phyloP scores from a whole-genome alignment of 2,888 invertebrate species.

The Corbicula japonica region DNA sequence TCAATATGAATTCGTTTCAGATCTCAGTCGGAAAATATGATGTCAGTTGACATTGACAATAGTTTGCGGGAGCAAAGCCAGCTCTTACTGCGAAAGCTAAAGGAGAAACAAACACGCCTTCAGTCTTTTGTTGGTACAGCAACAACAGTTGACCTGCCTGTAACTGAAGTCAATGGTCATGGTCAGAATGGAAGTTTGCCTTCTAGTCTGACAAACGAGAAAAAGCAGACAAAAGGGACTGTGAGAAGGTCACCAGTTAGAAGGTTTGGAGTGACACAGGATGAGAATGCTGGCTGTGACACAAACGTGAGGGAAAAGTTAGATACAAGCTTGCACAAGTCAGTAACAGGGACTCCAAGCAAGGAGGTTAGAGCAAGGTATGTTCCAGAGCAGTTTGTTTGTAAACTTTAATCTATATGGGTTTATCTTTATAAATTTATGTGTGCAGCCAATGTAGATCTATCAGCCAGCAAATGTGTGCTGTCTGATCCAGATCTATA shows the following conservation, averaged over 20 bases:
- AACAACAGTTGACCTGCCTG: background rate
- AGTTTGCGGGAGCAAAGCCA: conserved; percentile 74
- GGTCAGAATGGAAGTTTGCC: background rate
- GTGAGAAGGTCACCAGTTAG: conserved; percentile 23
- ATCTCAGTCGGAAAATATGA: too few relatives aligned
- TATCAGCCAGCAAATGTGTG: too few relatives aligned
- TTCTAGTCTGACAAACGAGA: conserved; percentile 5
- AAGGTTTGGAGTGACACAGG: conserved; percentile 6
- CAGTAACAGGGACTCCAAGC: conserved; percentile 12
- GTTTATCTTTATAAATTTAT: too few relatives aligned
- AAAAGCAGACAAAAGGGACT: background rate
- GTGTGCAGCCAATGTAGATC: too few relatives aligned
- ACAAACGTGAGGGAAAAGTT: conserved; percentile 20
- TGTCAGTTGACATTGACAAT: conserved; percentile 66
- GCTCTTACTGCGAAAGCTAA: conserved; percentile 72
- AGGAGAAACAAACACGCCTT: conserved; percentile 73
- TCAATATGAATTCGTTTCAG: background rate
- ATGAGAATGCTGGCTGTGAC: background rate
- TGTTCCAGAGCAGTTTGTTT: too few relatives aligned
- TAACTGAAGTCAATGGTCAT: background rate
- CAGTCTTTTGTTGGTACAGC: conserved; percentile 54
- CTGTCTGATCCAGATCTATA: too few relatives aligned
- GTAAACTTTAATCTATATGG: too few relatives aligned
- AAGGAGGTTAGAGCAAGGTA: conserved; percentile 49
- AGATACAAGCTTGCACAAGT: conserved; percentile 31